Conservation (phyloP, 1,140 invertebrate genomes). For the Leptonema lineaticorne region DNA sequence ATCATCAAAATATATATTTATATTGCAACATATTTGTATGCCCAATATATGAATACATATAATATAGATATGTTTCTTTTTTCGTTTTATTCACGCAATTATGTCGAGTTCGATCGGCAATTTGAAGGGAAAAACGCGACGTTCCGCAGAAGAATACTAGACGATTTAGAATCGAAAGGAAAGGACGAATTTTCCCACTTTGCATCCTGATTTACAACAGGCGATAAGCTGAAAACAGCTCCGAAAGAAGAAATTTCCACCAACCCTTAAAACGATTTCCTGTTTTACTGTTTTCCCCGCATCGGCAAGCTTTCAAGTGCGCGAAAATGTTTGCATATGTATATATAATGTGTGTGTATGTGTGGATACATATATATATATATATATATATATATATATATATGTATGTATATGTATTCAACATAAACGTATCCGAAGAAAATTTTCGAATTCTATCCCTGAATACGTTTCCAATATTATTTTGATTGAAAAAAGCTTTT, state of each 20-base stretch:
- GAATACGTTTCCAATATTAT: neutral
- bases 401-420: too few species aligned
- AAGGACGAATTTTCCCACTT: slow-evolving; percentile 11
- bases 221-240: slow-evolving; percentile 17
- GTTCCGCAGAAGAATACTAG: neutral
- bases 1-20: too few species aligned
- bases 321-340: too few species aligned
- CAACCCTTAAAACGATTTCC: slow-evolving; percentile 24
- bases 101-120: too few species aligned
- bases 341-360: too few species aligned
- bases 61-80: too few species aligned
- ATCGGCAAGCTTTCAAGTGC: neutral
- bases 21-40: too few species aligned
- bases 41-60: too few species aligned
- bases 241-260: slow-evolving; percentile 5
- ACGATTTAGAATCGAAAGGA: neutral
- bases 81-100: too few species aligned
- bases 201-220: slow-evolving; percentile 28
- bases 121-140: neutral
- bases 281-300: slow-evolving; percentile 26
- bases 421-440: neutral
- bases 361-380: too few species aligned
- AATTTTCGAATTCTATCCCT: neutral
- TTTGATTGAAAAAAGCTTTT: neutral
- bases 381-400: too few species aligned